Evolutionary conservation across 2,888 invertebrate genomes (phyloP), one percentile per base, ranked within the genome.

Genomic region (Epinotia ramella): DNA sequence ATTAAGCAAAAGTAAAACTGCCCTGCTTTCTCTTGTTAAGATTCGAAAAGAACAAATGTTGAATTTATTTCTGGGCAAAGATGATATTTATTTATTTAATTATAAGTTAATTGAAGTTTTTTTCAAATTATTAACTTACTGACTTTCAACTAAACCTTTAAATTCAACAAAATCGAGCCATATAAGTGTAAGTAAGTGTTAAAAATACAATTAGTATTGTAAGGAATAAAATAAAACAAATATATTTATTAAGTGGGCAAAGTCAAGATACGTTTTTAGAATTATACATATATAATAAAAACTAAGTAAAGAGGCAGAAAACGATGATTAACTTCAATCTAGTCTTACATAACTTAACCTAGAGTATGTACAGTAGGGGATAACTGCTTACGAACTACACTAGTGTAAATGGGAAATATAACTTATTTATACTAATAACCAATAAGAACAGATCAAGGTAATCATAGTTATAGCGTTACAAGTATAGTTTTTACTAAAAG

Each of bases 321-420:
- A 86, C 92, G 90, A 93, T 93, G 93, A 93, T 93, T 92, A 88
- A 84, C 92, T 86, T 93, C 92, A 91, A 93, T 92, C 93, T 92
- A 83, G 88, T 92, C 92, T 93, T 93, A 85, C 60, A 63, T 69
- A 73, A 77, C 66, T 77, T 79, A 79, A 76, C 46, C 65, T 76
- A 74, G 66, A 46, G 59, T 83, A 82, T 82, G 77, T 83, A 82
- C 83, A 83, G 79, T 76, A 74, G 64, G 68, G 59, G 40, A 76
- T 78, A 78, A 76, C 77, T 78, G 77, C 80, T 80, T 80, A 79
- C 0, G 20, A 68, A 65, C 73, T 81, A 81, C 73, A 62, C 28
- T 73, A 73, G 57, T 56, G 57, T 44, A 62, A 71, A 33, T 60
- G 12, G 7, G 46, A 60, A 46, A 60, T 60, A 68, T 57, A 24